These are phyloP conservation scores for Phytoseiulus persimilis DNA, from an alignment of 2,888 invertebrate genomes.

Conservation along the genomic window DNA sequence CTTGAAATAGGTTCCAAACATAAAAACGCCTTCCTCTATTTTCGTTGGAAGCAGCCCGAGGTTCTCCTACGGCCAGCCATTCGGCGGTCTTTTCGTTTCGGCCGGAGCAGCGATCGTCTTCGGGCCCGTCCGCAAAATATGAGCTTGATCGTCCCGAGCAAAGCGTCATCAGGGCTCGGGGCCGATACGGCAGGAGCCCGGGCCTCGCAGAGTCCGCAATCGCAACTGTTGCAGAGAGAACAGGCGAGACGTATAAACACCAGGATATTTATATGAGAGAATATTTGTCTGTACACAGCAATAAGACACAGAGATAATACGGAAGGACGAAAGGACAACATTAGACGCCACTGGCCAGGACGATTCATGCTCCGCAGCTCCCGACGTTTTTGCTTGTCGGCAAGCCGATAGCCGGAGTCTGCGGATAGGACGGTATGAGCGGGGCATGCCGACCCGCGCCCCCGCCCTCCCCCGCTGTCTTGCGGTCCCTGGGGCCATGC, in stretches of 20 bases:
- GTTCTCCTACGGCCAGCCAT: too few relatives aligned
- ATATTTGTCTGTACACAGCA: not conserved
- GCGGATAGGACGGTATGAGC: not conserved
- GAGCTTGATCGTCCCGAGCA: too few relatives aligned
- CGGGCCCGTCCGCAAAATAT: too few relatives aligned
- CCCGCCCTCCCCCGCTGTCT: not conserved
- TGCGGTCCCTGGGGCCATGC: not conserved
- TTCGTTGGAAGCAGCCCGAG: too few relatives aligned
- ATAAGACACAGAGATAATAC: not conserved
- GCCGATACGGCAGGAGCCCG: not conserved
- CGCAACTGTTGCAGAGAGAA: not conserved
- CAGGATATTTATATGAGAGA: not conserved
- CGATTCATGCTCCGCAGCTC: not conserved
- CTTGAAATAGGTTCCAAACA: too few relatives aligned
- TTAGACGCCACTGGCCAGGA: not conserved
- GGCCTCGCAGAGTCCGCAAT: not conserved
- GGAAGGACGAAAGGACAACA: slow-evolving; percentile 5
- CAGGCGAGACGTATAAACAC: not conserved
- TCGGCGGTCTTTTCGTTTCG: too few relatives aligned
- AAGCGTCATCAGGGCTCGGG: not conserved
- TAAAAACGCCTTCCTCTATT: too few relatives aligned
- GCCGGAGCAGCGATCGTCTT: too few relatives aligned
- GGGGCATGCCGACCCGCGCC: not conserved
- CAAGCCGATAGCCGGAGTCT: not conserved
- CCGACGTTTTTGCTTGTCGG: slow-evolving; percentile 5